Conservation (phyloP, 2,113 vertebrate species). For the Columbina picui region DNA sequence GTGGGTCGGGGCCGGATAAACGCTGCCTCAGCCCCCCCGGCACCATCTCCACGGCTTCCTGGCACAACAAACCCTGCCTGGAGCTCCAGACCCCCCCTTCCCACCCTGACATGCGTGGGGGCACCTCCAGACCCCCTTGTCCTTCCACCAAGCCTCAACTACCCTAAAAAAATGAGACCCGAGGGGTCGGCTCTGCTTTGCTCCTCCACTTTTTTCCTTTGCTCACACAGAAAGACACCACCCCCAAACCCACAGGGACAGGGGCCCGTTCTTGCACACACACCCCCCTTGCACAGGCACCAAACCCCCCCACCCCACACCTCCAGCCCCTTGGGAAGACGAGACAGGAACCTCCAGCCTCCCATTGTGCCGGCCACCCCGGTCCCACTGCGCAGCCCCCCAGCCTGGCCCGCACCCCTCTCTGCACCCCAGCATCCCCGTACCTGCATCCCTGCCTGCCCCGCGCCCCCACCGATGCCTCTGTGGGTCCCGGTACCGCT, state of each 20-base stretch:
- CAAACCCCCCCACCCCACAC: background rate
- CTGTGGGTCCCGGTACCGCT: no score
- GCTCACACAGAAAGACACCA: background rate
- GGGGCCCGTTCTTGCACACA: no score
- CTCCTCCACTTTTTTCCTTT: background rate
- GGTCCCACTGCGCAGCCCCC: background rate
- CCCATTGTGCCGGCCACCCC: background rate
- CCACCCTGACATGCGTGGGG: fast-evolving
- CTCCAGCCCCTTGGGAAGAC: background rate
- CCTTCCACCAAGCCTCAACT: background rate
- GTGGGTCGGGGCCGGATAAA: background rate
- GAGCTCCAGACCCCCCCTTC: fast-evolving
- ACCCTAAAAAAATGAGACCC: fast-evolving
- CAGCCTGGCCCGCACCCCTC: background rate
- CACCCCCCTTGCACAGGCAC: fast-evolving
- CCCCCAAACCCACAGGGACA: background rate
- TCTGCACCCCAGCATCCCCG: background rate
- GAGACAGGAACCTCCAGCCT: background rate
- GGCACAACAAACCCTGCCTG: background rate
- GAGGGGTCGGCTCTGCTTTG: fast-evolving
- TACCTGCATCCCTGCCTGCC: background rate
- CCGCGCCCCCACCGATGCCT: no score
- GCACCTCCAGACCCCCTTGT: background rate
- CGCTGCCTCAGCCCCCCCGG: background rate
- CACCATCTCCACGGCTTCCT: fast-evolving